Conservation (phyloP, 1,140 invertebrate species). For the Penaeus chinensis region DNA sequence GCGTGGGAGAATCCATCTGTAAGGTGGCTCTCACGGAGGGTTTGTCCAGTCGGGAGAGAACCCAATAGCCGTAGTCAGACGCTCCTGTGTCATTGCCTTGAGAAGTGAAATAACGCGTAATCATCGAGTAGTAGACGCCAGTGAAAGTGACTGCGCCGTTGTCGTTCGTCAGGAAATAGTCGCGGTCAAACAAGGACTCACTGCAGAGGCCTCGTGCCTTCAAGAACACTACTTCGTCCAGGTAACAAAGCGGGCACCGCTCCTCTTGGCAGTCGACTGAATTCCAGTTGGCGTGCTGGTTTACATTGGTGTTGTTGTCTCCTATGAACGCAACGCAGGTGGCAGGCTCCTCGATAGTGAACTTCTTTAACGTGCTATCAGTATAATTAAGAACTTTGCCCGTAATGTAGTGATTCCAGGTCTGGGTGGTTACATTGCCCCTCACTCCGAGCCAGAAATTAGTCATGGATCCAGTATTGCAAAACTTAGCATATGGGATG, state of each 20-base stretch:
- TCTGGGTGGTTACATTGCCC: not conserved
- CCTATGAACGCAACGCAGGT: not conserved
- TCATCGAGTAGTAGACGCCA: not conserved
- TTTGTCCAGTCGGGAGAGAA: not conserved
- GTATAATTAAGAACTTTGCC: not conserved
- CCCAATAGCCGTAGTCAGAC: not conserved
- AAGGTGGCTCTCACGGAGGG: not conserved
- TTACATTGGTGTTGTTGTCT: not conserved
- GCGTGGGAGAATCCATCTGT: not conserved
- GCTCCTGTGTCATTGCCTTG: not conserved
- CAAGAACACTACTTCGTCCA: not conserved
- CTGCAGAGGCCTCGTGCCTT: not conserved
- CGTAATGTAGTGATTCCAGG: not conserved
- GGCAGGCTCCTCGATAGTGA: not conserved
- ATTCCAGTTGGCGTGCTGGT: not conserved
- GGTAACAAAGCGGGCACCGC: not conserved
- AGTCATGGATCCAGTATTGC: not conserved
- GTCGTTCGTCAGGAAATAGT: not conserved
- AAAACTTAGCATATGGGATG: not conserved
- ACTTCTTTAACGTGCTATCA: not conserved
- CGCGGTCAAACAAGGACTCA: not conserved
- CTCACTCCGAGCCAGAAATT: not conserved
- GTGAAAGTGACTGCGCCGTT: not conserved
- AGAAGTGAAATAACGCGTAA: not conserved
- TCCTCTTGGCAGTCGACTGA: not conserved